A percentile compares a stretch with the other conserved stretches of the same genome.
Evolutionary conservation across 2,113 vertebrate species (phyloP).

Genomic region (Irena cyanogastra): DNA sequence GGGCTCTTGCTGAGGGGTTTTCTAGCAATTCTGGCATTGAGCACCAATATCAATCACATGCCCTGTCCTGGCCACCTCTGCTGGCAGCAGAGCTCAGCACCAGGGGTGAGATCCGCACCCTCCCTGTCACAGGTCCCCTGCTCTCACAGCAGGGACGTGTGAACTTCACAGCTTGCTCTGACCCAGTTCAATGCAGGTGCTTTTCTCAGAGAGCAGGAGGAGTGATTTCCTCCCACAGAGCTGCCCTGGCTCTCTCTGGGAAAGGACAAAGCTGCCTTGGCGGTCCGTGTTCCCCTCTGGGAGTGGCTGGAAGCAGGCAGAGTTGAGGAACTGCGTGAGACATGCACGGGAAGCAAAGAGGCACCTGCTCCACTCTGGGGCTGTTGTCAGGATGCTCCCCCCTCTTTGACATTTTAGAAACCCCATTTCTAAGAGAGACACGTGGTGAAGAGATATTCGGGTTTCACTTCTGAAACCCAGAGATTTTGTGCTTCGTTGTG

Average conservation of each 20-base stretch:
- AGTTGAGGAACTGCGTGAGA: neutral
- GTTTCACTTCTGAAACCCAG: neutral
- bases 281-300: accelerated
- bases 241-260: neutral
- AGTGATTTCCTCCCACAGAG: neutral
- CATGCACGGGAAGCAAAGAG: accelerated
- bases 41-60: neutral
- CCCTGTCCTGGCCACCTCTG: neutral
- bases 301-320: neutral
- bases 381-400: neutral
- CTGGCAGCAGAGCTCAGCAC: neutral
- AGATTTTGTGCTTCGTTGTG: neutral
- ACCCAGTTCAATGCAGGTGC: neutral
- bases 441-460: neutral
- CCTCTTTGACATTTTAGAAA: neutral
- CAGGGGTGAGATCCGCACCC: neutral
- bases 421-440: neutral
- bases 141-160: neutral
- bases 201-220: neutral
- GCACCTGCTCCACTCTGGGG: neutral
- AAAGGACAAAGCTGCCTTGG: neutral
- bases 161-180: neutral
- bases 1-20: neutral
- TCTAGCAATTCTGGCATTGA: neutral
- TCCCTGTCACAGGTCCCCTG: neutral